These are phyloP conservation scores for Hemiprocne comata DNA, from an alignment of 2,113 vertebrate genomes.

Conservation along the genomic window DNA sequence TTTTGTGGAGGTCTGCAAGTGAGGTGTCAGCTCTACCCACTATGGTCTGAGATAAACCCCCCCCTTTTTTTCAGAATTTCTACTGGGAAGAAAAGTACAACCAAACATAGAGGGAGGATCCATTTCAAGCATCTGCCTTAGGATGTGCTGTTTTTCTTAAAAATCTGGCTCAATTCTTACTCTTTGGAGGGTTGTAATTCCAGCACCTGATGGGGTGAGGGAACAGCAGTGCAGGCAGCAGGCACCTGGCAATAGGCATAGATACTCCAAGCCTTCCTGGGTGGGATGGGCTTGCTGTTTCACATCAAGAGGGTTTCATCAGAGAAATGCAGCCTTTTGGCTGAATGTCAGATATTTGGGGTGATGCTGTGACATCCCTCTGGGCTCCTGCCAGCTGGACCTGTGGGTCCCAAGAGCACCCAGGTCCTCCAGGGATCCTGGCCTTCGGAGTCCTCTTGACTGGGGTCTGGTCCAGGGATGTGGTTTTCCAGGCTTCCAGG, in stretches of 20 bases:
- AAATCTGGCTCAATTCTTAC: rapidly evolving
- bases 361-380: neutral
- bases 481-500: neutral
- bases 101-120: neutral
- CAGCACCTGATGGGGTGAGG: neutral
- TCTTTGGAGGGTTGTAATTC: neutral
- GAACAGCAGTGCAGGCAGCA: neutral
- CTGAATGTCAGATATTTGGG: neutral
- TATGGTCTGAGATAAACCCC: neutral
- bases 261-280: neutral
- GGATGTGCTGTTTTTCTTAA: neutral
- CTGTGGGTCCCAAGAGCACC: neutral
- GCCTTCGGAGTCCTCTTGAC: neutral
- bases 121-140: neutral
- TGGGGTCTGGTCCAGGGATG: neutral
- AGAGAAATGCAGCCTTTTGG: neutral
- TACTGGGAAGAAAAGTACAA: neutral
- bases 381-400: neutral
- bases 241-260: neutral
- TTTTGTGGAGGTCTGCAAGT: neutral
- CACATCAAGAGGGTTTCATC: neutral
- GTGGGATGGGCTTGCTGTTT: neutral
- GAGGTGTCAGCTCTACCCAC: neutral
- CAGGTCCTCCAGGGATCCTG: neutral
- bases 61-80: neutral